phyloP scores from a whole-genome alignment of 2,797 vertebrate genomes.

The Ammospiza maritima region DNA sequence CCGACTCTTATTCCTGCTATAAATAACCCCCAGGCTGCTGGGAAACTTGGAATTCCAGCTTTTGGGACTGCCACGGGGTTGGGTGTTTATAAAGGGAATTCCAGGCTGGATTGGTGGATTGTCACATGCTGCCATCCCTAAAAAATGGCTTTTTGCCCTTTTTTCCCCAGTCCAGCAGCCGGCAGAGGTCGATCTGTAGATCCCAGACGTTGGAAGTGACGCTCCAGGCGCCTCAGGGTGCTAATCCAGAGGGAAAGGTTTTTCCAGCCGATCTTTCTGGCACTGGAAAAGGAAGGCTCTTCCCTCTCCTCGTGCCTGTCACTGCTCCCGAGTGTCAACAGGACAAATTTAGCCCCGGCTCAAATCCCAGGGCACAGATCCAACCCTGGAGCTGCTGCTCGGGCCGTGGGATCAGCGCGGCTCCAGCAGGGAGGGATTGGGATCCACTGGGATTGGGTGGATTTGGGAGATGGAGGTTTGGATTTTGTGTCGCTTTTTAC shows the following conservation, averaged over 20 bases:
- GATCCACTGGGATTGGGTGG: background rate
- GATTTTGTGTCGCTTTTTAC: background rate
- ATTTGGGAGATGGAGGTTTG: background rate
- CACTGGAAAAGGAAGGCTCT: background rate
- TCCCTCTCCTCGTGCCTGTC: background rate
- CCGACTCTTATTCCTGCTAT: background rate
- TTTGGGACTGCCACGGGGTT: background rate
- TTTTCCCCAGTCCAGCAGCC: fast-evolving
- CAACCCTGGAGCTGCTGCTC: background rate
- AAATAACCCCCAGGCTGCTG: background rate
- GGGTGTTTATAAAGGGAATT: background rate
- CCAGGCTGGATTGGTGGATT: background rate
- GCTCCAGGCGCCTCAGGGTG: background rate
- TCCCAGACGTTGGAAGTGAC: background rate
- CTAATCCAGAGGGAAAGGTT: background rate
- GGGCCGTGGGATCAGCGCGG: background rate
- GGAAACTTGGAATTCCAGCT: background rate
- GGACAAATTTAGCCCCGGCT: background rate
- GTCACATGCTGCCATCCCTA: background rate
- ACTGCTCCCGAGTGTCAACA: background rate
- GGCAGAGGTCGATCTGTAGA: background rate
- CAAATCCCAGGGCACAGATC: background rate
- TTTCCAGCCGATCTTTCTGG: background rate
- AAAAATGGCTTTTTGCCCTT: fast-evolving
- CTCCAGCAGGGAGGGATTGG: background rate